These are phyloP conservation scores for Sebastes dallii DNA, from an alignment of 2,797 vertebrate species.

Conservation along the genomic window DNA sequence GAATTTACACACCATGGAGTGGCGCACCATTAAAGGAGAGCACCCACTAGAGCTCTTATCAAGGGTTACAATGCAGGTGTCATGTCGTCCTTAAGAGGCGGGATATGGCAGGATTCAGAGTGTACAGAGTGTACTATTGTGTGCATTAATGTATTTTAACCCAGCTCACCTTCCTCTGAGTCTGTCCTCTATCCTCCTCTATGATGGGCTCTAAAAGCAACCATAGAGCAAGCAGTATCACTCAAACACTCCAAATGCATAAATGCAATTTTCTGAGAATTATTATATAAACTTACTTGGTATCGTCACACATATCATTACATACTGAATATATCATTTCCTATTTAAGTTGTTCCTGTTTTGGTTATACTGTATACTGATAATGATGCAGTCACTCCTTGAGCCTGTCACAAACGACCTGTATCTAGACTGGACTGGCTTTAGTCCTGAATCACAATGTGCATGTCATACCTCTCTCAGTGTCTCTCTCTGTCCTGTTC, in stretches of 20 bases:
- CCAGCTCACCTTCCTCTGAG: constrained; percentile 19
- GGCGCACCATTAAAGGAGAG: constrained; percentile 45
- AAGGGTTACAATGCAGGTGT: constrained; percentile 31
- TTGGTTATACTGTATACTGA: neutral
- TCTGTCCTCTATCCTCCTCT: constrained; percentile 12
- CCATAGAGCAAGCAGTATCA: constrained; percentile 18
- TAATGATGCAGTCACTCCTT: constrained; percentile 11
- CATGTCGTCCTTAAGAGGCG: constrained; percentile 46
- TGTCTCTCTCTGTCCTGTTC: neutral
- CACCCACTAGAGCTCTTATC: constrained; percentile 38
- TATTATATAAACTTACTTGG: constrained; percentile 3
- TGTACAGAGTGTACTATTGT: constrained; percentile 40
- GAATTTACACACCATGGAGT: constrained; percentile 23
- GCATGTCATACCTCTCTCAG: neutral
- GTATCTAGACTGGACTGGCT: neutral
- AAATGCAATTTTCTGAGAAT: constrained; percentile 9
- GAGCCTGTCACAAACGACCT: neutral
- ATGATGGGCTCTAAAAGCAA: constrained; percentile 53
- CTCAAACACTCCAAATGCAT: constrained; percentile 36
- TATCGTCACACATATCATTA: neutral
- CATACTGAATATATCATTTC: neutral
- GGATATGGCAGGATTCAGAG: constrained; percentile 39
- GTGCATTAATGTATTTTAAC: constrained; percentile 59
- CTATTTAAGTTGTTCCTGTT: neutral
- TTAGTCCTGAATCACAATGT: neutral